Evolutionary conservation across 1,140 invertebrate genomes (phyloP).

Genomic region (Heterodera schachtii): DNA sequence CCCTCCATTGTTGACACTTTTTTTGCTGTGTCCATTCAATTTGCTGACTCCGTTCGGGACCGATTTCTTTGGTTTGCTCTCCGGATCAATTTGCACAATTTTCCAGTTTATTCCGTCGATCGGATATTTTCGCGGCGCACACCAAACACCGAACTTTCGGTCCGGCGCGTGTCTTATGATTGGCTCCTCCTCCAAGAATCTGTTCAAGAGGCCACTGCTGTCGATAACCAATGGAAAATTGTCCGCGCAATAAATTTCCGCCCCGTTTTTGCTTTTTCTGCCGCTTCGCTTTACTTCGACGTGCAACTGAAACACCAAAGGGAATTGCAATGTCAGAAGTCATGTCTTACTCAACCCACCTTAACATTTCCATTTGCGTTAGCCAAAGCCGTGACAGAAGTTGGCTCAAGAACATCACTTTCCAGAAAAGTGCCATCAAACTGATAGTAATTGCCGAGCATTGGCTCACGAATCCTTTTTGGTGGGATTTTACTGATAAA

Average conservation of each 20-base stretch:
- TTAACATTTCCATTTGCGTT: background rate
- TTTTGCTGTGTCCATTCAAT: no score
- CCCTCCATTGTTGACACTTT: background rate
- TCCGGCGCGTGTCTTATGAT: background rate
- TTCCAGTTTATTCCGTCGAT: slow-evolving; percentile 20
- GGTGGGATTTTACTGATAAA: no score
- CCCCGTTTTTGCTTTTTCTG: background rate
- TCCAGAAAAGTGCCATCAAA: background rate
- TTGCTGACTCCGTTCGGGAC: background rate
- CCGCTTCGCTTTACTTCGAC: background rate
- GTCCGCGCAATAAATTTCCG: background rate
- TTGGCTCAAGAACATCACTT: background rate
- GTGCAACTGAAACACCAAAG: background rate
- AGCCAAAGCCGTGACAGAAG: background rate
- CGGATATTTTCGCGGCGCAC: slow-evolving; percentile 1
- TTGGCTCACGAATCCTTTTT: background rate
- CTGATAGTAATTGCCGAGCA: background rate
- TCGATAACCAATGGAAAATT: background rate
- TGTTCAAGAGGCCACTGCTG: background rate
- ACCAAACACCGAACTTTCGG: slow-evolving; percentile 21
- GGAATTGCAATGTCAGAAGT: no score
- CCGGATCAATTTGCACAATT: background rate
- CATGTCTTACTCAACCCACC: background rate
- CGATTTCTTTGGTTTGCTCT: slow-evolving; percentile 4
- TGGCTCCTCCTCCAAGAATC: background rate